Conservation (phyloP, 1,140 invertebrate genomes). For the Camponotus pennsylvanicus region DNA sequence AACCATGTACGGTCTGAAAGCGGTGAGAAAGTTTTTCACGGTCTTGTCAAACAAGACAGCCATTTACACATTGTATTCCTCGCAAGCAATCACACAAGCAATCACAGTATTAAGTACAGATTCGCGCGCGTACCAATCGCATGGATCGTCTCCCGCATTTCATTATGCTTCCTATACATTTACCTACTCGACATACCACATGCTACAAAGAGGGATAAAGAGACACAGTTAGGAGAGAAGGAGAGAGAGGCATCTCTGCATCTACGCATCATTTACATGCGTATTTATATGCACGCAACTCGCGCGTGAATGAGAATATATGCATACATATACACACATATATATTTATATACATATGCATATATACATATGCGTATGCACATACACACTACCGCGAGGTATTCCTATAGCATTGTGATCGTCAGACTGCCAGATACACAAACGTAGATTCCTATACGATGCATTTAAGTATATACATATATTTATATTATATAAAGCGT, state of each 20-base stretch:
- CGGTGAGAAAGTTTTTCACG: constrained; percentile 33
- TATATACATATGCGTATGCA: constrained; percentile 34
- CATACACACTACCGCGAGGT: constrained; percentile 61
- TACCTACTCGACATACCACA: constrained; percentile 36
- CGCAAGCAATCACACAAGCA: constrained; percentile 34
- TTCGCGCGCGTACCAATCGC: constrained; percentile 48
- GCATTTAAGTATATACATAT: constrained; percentile 82
- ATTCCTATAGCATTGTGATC: constrained; percentile 77
- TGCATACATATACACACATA: constrained; percentile 34
- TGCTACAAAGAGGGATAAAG: constrained; percentile 26
- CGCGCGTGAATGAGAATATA: neutral
- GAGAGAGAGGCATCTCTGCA: neutral
- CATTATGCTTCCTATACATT: constrained; percentile 59
- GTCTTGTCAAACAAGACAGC: constrained; percentile 68
- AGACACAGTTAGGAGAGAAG: constrained; percentile 3
- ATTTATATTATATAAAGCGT: constrained; percentile 76
- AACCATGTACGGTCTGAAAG: constrained; percentile 27
- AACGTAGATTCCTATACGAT: constrained; percentile 81
- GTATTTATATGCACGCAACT: neutral
- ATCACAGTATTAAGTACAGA: constrained; percentile 70
- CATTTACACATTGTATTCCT: constrained; percentile 71
- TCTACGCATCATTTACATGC: neutral
- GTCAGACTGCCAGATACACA: constrained; percentile 81
- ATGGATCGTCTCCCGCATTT: constrained; percentile 63
- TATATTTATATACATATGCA: constrained; percentile 22